Base-by-base conservation (phyloP, 2,113 vertebrate species). In the Diphyllodes magnificus region DNA sequence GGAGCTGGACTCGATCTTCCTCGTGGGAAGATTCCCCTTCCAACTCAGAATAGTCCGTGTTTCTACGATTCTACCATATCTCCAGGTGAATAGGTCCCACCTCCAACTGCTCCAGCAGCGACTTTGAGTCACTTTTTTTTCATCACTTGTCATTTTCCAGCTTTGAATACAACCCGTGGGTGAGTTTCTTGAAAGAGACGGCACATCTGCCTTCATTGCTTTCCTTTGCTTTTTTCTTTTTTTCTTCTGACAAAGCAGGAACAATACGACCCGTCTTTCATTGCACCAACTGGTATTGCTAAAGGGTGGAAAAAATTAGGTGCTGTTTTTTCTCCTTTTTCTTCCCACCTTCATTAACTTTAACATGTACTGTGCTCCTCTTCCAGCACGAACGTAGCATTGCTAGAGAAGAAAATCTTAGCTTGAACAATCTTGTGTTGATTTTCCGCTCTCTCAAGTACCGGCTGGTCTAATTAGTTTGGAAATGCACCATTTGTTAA, bases 391-490 rank as follows among this genome's bases (percentile, higher is more conserved):
- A 72, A 22, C 1, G 0, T 13, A 53, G 92, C 45, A 66, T 80
- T 86, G 51, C 87, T 70, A 15, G 54, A 88, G 59, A 84, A 79
- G 33, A 63, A 69, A 35, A 86, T 51, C 82, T 77, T 23, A 75
- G 75, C 54, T 65, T 0, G 0, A 92, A 90, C 35, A 64, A 93
- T 66, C 59, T 70, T 5, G 0, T 49, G 71, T 88, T 90, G 92
- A 94, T 96, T 94, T 94, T 90, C 54, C 0, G 0, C 81, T 88
- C 40, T 68, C 66, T 86, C 50, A n/a, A 76, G 77, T 81, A 60
- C 82, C 1, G 10, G 33, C 90, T 92, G 75, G 71, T 69, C 86
- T 94, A 95, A 96, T 92, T 81, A 89, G 37, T 84, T 92, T 84
- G 81, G 83, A 94, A 95, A 90, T 78, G 51, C 5, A 2, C 65